phyloP scores from a whole-genome alignment of 2,888 invertebrate genomes.

The Scrobipalpa atriplicella region DNA sequence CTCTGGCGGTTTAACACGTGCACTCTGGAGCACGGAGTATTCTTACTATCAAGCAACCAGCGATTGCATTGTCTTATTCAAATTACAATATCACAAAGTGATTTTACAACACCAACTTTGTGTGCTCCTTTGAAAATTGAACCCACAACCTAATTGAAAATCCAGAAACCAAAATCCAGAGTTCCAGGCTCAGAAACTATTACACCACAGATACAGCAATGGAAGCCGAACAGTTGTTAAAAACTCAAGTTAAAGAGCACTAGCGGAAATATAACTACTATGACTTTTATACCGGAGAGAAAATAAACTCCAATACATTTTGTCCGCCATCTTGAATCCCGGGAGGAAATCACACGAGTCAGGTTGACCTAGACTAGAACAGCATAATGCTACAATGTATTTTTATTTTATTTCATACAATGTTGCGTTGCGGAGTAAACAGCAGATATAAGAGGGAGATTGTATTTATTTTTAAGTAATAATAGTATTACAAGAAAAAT shows the following conservation, averaged over 20 bases:
- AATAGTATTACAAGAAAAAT: no score
- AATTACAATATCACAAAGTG: no score
- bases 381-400: slow-evolving; percentile 10
- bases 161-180: background rate
- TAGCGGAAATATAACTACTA: background rate
- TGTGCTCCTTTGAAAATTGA: no score
- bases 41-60: no score
- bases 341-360: slow-evolving; percentile 1
- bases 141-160: background rate
- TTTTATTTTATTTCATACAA: background rate
- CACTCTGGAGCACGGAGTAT: no score
- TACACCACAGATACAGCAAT: background rate
- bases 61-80: no score
- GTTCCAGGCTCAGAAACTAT: background rate
- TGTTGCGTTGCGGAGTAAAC: background rate
- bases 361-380: slow-evolving; percentile 4
- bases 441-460: background rate
- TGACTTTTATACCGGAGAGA: slow-evolving; percentile 4
- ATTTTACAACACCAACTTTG: no score
- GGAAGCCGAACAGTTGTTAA: background rate
- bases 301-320: slow-evolving; percentile 12
- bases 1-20: no score
- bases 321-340: background rate
- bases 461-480: background rate
- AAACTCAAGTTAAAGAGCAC: background rate